A percentile compares a stretch with the other conserved stretches of the same genome.
These are phyloP conservation scores for Megalops atlanticus DNA, from an alignment of 2,113 vertebrate species.

Conservation along the genomic window DNA sequence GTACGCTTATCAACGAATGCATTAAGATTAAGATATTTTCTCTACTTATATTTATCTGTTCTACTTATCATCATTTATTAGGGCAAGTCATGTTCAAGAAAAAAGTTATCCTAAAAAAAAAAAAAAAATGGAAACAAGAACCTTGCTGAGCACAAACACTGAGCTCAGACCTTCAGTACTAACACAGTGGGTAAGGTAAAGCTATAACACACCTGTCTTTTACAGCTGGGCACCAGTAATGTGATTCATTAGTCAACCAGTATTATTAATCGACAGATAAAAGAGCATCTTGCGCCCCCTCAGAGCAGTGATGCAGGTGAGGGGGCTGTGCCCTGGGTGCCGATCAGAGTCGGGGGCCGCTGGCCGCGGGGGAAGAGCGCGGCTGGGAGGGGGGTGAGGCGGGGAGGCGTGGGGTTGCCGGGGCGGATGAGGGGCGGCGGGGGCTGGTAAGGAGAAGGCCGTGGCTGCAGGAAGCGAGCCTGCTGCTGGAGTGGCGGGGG, in stretches of 20 bases:
- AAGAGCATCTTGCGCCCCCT: too few species aligned
- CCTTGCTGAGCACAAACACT: conserved; percentile 5
- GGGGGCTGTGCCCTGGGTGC: conserved; percentile 82
- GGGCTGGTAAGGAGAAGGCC: conserved; percentile 86
- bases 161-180: not conserved
- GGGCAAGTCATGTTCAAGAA: not conserved
- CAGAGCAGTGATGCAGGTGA: conserved; percentile 82
- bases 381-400: conserved; percentile 88
- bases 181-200: not conserved
- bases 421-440: conserved; percentile 94
- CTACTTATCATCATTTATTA: not conserved
- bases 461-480: conserved; percentile 88
- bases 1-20: too few species aligned
- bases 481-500: conserved; percentile 95
- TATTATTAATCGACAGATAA: too few species aligned
- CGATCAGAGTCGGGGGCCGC: conserved; percentile 77
- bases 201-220: too few species aligned
- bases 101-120: conserved; percentile 17
- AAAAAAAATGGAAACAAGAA: not conserved
- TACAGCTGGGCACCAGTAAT: conserved; percentile 12
- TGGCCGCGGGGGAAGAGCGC: conserved; percentile 70
- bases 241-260: too few species aligned
- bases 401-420: conserved; percentile 88
- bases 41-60: not conserved
- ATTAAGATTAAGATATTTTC: too few species aligned